Evolutionary conservation across 2,888 invertebrate genomes (phyloP).

Genomic region (Euphydryas editha): DNA sequence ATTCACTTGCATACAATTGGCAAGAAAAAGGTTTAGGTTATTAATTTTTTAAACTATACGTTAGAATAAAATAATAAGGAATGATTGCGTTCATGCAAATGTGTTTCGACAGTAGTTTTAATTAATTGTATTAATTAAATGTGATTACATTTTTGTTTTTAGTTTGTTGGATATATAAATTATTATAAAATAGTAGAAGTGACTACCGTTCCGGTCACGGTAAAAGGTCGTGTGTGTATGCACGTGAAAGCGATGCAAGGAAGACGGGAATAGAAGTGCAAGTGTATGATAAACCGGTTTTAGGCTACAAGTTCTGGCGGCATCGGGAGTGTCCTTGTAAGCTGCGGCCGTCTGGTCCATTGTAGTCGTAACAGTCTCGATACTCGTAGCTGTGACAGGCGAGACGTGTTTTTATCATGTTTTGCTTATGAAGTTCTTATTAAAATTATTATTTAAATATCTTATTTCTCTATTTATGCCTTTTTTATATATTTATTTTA

Average conservation of each 20-base stretch:
- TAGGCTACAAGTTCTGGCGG: conserved; percentile 48
- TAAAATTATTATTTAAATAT: neutral
- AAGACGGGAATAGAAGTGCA: conserved; percentile 65
- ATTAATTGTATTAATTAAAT: neutral
- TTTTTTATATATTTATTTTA: too few relatives aligned
- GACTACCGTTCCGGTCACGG: conserved; percentile 23
- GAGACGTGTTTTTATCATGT: neutral
- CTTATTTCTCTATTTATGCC: too few relatives aligned
- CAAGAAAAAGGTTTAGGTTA: too few relatives aligned
- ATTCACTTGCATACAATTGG: neutral
- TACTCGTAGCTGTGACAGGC: neutral
- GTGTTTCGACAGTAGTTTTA: neutral
- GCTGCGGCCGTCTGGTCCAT: conserved; percentile 61
- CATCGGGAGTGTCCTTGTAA: conserved; percentile 60
- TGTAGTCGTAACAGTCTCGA: conserved; percentile 49
- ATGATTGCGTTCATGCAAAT: too few relatives aligned
- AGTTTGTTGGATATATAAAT: neutral
- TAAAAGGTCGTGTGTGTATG: conserved; percentile 51
- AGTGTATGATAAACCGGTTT: conserved; percentile 71
- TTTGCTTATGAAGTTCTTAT: neutral
- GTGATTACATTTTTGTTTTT: neutral
- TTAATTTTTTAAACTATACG: neutral
- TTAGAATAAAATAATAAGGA: neutral
- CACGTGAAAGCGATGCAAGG: conserved; percentile 56
- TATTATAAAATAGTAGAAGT: neutral